Evolutionary conservation across 2,797 vertebrate genomes (phyloP).

Genomic region (Rhyacichthys aspro): DNA sequence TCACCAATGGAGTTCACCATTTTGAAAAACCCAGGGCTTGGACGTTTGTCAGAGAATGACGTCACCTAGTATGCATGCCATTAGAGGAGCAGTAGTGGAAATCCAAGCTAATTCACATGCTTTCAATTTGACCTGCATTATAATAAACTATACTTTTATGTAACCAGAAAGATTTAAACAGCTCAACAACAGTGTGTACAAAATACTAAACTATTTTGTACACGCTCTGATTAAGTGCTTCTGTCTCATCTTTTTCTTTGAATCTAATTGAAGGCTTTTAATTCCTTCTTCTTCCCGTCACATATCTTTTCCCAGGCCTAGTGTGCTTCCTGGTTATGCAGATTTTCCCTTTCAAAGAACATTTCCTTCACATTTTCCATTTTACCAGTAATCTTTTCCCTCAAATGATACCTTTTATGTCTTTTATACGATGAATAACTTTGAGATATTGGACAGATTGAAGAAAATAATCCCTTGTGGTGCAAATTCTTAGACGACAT

Average conservation of each 20-base stretch:
- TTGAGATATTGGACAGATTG: neutral
- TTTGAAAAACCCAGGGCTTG: neutral
- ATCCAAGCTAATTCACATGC: slow-evolving; percentile 8
- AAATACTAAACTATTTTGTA: neutral
- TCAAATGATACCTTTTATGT: slow-evolving; percentile 10
- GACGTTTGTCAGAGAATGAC: slow-evolving; percentile 31
- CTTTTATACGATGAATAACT: neutral
- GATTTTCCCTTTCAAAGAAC: slow-evolving; percentile 1
- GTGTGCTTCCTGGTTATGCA: neutral
- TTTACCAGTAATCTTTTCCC: too few relatives aligned
- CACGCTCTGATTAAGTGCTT: neutral
- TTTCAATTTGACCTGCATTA: too few relatives aligned
- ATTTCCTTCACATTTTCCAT: too few relatives aligned
- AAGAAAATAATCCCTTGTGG: neutral
- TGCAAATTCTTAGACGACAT: neutral
- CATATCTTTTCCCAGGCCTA: neutral
- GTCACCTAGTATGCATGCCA: slow-evolving; percentile 30
- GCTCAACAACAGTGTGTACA: too few relatives aligned
- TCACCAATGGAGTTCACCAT: slow-evolving; percentile 35
- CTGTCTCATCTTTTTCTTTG: neutral
- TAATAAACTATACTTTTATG: neutral
- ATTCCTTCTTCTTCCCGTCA: neutral
- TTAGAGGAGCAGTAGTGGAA: neutral
- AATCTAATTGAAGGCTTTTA: neutral
- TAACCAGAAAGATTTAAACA: neutral